Evolutionary conservation across 2,888 invertebrate genomes (phyloP).

Genomic region (Eupithecia exiguata): DNA sequence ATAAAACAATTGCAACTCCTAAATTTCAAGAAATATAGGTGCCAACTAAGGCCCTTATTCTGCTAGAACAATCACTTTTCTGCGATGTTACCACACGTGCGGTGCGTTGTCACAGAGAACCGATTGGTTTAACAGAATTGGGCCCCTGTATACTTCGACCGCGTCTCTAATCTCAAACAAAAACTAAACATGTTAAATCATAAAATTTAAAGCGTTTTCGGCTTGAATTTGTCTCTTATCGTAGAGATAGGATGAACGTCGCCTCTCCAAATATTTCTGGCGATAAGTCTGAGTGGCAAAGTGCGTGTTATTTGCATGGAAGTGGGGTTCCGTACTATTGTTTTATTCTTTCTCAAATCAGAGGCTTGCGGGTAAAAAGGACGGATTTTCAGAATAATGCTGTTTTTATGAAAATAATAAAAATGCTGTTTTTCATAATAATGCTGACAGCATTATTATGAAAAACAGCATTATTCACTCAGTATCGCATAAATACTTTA

Average conservation of each 20-base stretch:
- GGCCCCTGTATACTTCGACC: neutral
- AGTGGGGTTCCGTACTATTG: neutral
- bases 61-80: neutral
- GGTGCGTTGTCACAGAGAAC: neutral
- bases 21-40: too few species aligned
- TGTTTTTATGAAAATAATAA: too few species aligned
- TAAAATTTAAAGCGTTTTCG: conserved; percentile 19
- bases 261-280: conserved; percentile 26
- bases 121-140: neutral
- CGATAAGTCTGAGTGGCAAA: neutral
- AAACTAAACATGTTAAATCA: conserved; percentile 17
- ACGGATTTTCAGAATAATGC: neutral
- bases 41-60: too few species aligned
- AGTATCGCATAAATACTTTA: too few species aligned
- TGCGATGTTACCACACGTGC: neutral
- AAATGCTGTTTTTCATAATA: too few species aligned
- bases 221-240: conserved; percentile 34
- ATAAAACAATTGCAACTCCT: too few species aligned
- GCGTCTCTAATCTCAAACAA: neutral
- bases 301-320: neutral
- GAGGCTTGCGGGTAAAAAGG: neutral
- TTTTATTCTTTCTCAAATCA: neutral
- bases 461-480: too few species aligned
- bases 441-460: too few species aligned
- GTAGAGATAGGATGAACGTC: conserved; percentile 22